A percentile compares a stretch with the other conserved stretches of the same genome.
Evolutionary conservation across 2,888 invertebrate species (phyloP).

Genomic region (Polydrusus cervinus): DNA sequence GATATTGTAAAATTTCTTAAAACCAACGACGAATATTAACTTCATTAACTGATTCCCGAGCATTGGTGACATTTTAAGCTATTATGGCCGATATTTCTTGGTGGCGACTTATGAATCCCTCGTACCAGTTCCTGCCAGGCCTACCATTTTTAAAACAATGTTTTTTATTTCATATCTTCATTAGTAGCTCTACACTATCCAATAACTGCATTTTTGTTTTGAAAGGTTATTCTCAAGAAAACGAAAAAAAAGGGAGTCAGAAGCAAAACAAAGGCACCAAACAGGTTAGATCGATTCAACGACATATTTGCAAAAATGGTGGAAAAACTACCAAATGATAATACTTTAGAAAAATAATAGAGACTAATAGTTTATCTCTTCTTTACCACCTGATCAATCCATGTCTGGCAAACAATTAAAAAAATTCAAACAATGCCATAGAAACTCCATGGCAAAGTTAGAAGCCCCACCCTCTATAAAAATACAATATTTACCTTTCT

Average conservation of each 20-base stretch:
- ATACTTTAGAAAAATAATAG: not conserved
- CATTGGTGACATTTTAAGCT: constrained; percentile 59
- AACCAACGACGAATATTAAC: constrained; percentile 40
- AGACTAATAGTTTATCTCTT: not conserved
- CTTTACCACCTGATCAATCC: too few species aligned
- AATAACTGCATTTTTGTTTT: constrained; percentile 3
- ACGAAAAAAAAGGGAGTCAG: constrained; percentile 2
- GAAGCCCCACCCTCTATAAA: too few species aligned
- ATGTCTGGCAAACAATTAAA: too few species aligned
- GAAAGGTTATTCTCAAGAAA: constrained; percentile 18
- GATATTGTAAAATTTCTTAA: constrained; percentile 35
- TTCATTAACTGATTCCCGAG: constrained; percentile 37
- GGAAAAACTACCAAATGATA: constrained; percentile 1
- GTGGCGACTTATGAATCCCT: constrained; percentile 63
- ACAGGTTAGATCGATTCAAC: constrained; percentile 1
- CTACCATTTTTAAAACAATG: constrained; percentile 61
- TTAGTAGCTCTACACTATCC: constrained; percentile 29
- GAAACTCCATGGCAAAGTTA: too few species aligned
- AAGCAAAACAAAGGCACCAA: not conserved
- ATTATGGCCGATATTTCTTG: constrained; percentile 60
- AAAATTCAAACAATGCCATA: too few species aligned
- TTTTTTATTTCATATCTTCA: constrained; percentile 51
- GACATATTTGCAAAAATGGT: constrained; percentile 13
- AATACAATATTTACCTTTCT: too few species aligned
- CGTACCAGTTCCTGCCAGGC: constrained; percentile 65